phyloP scores from a whole-genome alignment of 2,113 vertebrate genomes.

The Toxostoma redivivum region DNA sequence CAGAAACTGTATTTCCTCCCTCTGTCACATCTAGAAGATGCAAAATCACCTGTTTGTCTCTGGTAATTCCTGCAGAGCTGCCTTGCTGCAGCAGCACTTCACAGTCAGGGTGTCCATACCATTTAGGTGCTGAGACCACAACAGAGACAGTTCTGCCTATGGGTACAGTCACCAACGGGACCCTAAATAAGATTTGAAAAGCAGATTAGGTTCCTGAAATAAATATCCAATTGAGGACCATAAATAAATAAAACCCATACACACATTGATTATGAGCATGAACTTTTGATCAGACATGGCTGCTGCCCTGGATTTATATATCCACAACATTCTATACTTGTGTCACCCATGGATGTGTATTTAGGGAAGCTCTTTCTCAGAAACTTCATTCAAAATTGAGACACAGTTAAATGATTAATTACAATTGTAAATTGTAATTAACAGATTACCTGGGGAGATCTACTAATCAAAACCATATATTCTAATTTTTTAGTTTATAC shows the following conservation, averaged over 20 bases:
- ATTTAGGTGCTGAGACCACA: background rate
- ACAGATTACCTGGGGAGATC: background rate
- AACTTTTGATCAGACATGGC: background rate
- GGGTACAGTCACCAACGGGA: background rate
- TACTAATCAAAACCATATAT: background rate
- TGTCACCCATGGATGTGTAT: background rate
- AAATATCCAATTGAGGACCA: background rate
- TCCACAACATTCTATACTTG: background rate
- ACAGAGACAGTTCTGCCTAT: background rate
- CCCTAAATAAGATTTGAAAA: background rate
- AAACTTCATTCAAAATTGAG: background rate
- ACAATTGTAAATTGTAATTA: background rate
- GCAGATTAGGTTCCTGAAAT: background rate
- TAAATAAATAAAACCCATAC: background rate
- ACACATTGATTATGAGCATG: background rate
- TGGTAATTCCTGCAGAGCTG: background rate
- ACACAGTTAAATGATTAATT: background rate
- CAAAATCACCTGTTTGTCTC: constrained; percentile 16
- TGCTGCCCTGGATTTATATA: background rate
- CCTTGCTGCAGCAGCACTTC: background rate
- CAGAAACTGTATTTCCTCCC: background rate
- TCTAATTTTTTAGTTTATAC: background rate
- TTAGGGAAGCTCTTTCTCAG: background rate
- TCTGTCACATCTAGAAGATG: background rate
- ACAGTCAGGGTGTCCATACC: background rate